phyloP scores from a whole-genome alignment of 1,140 invertebrate species.

The Mycetomoellerius zeteki region DNA sequence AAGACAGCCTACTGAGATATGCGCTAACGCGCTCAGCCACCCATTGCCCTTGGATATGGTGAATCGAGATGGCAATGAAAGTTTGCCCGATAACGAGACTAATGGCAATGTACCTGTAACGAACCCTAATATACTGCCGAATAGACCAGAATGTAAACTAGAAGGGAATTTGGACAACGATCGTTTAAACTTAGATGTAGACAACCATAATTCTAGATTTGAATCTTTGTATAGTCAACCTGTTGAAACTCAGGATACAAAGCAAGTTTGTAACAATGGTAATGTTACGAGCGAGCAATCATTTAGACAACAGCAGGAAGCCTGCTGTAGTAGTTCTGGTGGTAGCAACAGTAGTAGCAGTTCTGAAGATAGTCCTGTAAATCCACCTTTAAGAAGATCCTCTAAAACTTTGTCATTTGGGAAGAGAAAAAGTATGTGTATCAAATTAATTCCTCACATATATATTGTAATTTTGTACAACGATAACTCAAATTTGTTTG shows the following conservation, averaged over 20 bases:
- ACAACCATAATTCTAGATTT: conserved; percentile 86
- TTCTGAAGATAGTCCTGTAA: conserved; percentile 84
- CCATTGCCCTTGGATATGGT: conserved; percentile 74
- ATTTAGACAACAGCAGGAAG: conserved; percentile 78
- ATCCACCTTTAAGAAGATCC: conserved; percentile 83
- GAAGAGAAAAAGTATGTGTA: conserved; percentile 81
- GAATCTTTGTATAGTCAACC: conserved; percentile 85
- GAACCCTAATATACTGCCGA: conserved; percentile 76
- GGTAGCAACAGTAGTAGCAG: conserved; percentile 85
- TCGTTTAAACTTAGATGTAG: conserved; percentile 80
- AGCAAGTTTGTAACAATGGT: conserved; percentile 82
- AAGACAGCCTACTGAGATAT: conserved; percentile 77
- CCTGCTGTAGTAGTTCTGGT: conserved; percentile 80
- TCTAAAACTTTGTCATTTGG: conserved; percentile 86
- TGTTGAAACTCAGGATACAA: conserved; percentile 82
- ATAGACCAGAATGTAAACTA: conserved; percentile 78
- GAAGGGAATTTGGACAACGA: conserved; percentile 83
- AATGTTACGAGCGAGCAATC: conserved; percentile 75
- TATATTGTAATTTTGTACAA: neutral
- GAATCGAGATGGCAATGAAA: conserved; percentile 76
- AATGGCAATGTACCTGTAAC: conserved; percentile 83
- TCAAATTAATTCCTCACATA: conserved; percentile 26
- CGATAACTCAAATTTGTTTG: neutral
- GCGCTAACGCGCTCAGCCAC: conserved; percentile 72
- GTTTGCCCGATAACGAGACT: conserved; percentile 77